Base-by-base conservation (phyloP, 53 echinoderm and acorn worm species). In the Actinopyga echinites region DNA sequence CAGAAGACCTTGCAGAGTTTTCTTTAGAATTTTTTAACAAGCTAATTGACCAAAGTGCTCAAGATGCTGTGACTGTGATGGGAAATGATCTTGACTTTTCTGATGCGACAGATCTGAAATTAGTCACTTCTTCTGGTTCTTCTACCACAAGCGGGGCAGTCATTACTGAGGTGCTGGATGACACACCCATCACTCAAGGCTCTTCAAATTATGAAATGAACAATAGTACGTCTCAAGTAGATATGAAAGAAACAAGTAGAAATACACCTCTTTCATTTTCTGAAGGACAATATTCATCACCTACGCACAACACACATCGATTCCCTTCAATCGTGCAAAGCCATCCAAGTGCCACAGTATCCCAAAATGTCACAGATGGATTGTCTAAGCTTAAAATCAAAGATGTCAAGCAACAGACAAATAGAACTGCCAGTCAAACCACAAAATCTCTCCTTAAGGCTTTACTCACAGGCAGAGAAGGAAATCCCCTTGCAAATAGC, bases 331-430 rank as follows among this genome's bases (percentile, higher is more conserved):
- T 20, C 49, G 32, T 15, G 2, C 82, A 60, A 15, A 57, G 57
- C 35, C 59, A 77, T 66, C 52, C 60, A 62, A 49, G 30, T 4
- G 28, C 79, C 30, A 37, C 81, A 23, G 63, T 82, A 66, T 69
- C 86, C 64, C 78, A 57, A 30, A 90, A 80, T 37, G 97, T 97
- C 2, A 97, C 97, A n/a, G 94, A 97, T 56, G 71, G 93, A 25
- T 92, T 97, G 60, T 97, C 97, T 20, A 92, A 90, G 74, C 83
- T 97, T 43, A 92, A 92, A 37, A 97, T 97, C 23, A 88, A 90
- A 66, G 97, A 97, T 79, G 64, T 74, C 30, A 64, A 43, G 40
- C 81, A 67, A 73, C 60, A 25, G 15, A 43, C 61, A 56, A 49
- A n/a, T 26, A 33, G 31, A 24, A 23, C 24, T 44, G 28, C 44